These are phyloP conservation scores for Nothocercus nigrocapillus DNA, from an alignment of 2,113 vertebrate species.

Conservation along the genomic window DNA sequence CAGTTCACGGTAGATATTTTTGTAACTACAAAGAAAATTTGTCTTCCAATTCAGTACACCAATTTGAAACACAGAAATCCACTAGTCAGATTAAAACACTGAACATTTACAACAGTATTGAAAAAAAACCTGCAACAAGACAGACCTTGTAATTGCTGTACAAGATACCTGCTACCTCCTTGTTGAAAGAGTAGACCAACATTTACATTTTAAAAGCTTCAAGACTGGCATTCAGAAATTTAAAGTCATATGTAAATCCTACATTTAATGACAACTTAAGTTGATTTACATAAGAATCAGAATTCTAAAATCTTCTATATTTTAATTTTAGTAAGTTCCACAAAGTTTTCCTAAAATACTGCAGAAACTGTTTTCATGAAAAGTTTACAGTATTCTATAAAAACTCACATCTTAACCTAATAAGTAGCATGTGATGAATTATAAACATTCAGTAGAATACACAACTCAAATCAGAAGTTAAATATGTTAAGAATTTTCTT, in stretches of 20 bases:
- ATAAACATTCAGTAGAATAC: not conserved
- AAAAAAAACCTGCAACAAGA: not conserved
- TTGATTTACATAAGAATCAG: not conserved
- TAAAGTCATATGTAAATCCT: not conserved
- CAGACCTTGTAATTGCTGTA: not conserved
- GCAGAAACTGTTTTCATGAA: not conserved
- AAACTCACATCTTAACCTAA: not conserved
- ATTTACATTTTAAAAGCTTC: not conserved
- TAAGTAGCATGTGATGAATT: not conserved
- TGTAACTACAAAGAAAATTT: conserved; percentile 82
- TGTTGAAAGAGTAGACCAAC: not conserved
- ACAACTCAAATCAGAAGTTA: no score
- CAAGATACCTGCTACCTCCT: not conserved
- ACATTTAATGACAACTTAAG: not conserved
- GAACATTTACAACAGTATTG: not conserved
- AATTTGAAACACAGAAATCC: not conserved
- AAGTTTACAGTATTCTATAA: not conserved
- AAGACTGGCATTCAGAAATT: not conserved
- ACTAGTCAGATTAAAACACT: not conserved
- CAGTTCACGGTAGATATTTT: conserved; percentile 88
- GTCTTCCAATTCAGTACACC: not conserved
- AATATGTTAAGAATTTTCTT: no score
- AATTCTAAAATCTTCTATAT: not conserved
- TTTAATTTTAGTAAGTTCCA: not conserved
- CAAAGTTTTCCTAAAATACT: not conserved